Evolutionary conservation across 64 coral and sea anemone species (phyloP), one percentile per base, ranked within the genome.

Genomic region (Stichodactyla mertensii): DNA sequence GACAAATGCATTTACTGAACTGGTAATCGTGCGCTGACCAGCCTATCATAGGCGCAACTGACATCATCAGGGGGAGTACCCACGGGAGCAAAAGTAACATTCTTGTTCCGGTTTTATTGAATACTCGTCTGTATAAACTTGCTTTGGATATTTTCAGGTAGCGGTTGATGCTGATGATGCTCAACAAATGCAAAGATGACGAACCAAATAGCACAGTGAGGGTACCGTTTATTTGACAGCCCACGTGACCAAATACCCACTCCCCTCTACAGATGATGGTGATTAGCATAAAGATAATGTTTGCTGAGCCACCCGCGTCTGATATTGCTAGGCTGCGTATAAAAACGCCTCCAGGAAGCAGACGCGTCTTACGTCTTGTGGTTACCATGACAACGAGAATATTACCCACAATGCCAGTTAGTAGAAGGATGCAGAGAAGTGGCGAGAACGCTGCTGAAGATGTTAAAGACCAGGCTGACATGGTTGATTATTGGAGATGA

Each of bases 11-110:
- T 57, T 91, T 91, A 16, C 84, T 79, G 52, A 91, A 82, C 53
- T 91, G 90, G 62, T 87, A 91, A 26, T 87, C 77, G 31, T 91
- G 85, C 16, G 51, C 84, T 57, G 90, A 91, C 90, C 90, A 91
- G 22, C 90, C 90, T 19, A 91, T 57, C 18, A 87, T 80, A 1
- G 90, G 90, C 14, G 85, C 90, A 23, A 91, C n/a, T n/a, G 90
- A 80, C 23, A 91, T 51, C 57, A 91, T 28, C 52, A 87, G 79
- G 12, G 90, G 90, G 6, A 87, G 20, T 23, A 91, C 10, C 90
- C 90, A 91, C 12, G 90, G 85, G 28, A 83, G 52, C 5, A 59
- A 77, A 36, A 91, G 60, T 5, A 91, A 70, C 24, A 52, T 62
- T 19, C 64, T 53, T 0, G 84, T 86, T 20, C 80, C 84, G 4